Percentiles rank a stretch among this genome's conserved stretches.
These are phyloP conservation scores for Thryonomys swinderianus DNA, from an alignment of 2,113 vertebrate genomes.

Conservation along the genomic window DNA sequence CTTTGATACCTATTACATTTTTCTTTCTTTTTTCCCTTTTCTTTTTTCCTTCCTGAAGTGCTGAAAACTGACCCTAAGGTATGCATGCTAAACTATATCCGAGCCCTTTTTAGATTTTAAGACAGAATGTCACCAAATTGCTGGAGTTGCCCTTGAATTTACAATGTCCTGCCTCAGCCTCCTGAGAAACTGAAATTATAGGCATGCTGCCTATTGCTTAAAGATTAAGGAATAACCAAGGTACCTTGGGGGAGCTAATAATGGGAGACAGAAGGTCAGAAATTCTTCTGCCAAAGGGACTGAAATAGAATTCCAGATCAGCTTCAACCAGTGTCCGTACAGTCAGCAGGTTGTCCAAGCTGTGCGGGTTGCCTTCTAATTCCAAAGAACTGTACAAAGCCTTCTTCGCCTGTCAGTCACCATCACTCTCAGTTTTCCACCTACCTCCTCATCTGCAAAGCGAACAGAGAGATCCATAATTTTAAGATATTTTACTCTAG, in stretches of 20 bases:
- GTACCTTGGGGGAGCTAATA: background rate
- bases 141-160: background rate
- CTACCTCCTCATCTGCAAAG: background rate
- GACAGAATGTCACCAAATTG: constrained; percentile 9
- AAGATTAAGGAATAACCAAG: background rate
- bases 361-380: background rate
- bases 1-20: background rate
- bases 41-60: background rate
- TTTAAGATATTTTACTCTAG: constrained; percentile 5
- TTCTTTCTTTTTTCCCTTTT: no score
- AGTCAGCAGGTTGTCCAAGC: background rate
- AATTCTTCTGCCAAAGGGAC: background rate
- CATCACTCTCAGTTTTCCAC: background rate
- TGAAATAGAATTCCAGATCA: background rate
- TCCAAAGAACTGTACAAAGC: constrained; percentile 11
- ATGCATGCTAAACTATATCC: no score
- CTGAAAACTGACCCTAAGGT: no score
- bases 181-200: background rate
- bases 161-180: background rate
- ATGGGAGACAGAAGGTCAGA: constrained; percentile 14
- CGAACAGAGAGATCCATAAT: background rate
- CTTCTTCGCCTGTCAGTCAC: background rate
- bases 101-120: background rate
- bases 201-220: background rate
- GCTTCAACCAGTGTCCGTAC: background rate